phyloP scores from a whole-genome alignment of 2,888 invertebrate genomes.

The Drosophila yooni region DNA sequence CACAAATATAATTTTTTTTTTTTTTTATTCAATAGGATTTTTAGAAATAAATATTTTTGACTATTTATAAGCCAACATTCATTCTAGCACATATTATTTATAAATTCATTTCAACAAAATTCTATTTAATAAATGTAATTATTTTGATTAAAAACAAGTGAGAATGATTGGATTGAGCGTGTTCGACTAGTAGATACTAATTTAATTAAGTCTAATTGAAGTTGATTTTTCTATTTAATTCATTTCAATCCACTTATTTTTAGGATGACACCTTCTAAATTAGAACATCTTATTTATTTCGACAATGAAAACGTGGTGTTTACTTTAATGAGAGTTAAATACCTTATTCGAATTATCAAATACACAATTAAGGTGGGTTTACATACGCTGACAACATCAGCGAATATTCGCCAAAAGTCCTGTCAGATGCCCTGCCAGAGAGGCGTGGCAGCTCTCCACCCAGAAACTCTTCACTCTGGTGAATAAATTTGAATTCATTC shows the following conservation, averaged over 20 bases:
- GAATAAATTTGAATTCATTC: neutral
- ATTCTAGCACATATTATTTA: slow-evolving; percentile 54
- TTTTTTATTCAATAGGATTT: slow-evolving; percentile 19
- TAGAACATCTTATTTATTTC: neutral
- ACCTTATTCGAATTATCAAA: neutral
- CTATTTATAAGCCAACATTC: slow-evolving; percentile 60
- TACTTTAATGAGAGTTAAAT: neutral
- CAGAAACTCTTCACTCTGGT: neutral
- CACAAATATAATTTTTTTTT: neutral
- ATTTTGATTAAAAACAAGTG: slow-evolving; percentile 9
- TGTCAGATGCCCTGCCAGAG: neutral
- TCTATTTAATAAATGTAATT: slow-evolving; percentile 64
- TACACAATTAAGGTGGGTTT: neutral
- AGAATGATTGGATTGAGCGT: neutral
- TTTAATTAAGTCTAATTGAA: neutral
- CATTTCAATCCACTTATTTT: neutral
- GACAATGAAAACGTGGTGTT: neutral
- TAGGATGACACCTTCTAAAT: neutral
- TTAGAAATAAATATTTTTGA: slow-evolving; percentile 50
- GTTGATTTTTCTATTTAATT: neutral
- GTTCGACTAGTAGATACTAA: neutral
- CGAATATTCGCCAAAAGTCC: neutral
- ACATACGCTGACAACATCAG: neutral
- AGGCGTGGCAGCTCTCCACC: neutral
- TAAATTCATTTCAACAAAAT: slow-evolving; percentile 36